Conservation (phyloP, 2,113 vertebrate genomes). For the Paracanthobrama guichenoti region DNA sequence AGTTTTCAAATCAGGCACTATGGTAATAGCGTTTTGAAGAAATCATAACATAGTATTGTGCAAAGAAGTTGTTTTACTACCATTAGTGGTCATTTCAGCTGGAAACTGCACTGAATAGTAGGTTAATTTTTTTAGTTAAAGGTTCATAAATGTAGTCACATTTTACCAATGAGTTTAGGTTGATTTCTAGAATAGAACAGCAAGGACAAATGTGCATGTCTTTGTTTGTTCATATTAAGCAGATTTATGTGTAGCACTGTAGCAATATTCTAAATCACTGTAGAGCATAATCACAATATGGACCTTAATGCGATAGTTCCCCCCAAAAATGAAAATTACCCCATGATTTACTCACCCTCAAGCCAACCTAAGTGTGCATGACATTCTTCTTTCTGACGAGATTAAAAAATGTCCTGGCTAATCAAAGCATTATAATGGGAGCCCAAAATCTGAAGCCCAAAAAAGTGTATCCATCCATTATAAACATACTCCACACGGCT, state of each 20-base stretch:
- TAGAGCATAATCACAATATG: not conserved
- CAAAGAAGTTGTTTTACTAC: not conserved
- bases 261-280: not conserved
- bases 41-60: too few relatives aligned
- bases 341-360: too few relatives aligned
- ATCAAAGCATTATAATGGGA: too few relatives aligned
- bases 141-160: not conserved
- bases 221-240: not conserved
- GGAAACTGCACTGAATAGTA: not conserved
- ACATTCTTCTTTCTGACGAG: too few relatives aligned
- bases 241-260: not conserved
- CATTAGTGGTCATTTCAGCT: not conserved
- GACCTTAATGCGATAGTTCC: not conserved
- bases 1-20: too few relatives aligned
- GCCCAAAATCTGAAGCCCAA: too few relatives aligned
- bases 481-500: too few relatives aligned
- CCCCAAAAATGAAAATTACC: too few relatives aligned
- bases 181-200: not conserved
- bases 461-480: too few relatives aligned
- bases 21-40: too few relatives aligned
- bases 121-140: not conserved
- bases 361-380: too few relatives aligned
- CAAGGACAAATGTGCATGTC: not conserved
- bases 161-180: not conserved
- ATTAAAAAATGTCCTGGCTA: too few relatives aligned